Conservation (phyloP, 1,140 invertebrate genomes). For the Caenorhabditis latens region DNA sequence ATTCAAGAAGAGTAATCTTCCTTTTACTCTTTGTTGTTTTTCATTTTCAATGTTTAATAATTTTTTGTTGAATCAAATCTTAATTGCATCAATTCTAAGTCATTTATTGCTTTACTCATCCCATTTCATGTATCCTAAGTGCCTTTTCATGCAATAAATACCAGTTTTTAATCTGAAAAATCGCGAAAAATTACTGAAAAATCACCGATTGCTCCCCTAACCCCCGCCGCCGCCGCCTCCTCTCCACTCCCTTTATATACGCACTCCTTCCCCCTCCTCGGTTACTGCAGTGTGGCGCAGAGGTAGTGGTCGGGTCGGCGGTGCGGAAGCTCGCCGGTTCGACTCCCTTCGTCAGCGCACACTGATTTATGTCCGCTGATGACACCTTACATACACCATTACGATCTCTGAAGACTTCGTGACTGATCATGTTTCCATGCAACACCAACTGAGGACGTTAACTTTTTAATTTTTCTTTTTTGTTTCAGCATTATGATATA, state of each 20-base stretch:
- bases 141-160: conserved; percentile 16
- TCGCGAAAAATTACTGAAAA: neutral
- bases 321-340: neutral
- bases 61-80: neutral
- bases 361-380: conserved; percentile 16
- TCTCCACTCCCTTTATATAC: neutral
- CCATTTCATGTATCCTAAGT: conserved; percentile 18
- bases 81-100: neutral
- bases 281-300: conserved; percentile 3
- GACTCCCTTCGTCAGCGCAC: neutral
- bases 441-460: conserved; percentile 45
- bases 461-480: neutral
- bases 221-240: neutral
- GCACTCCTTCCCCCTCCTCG: neutral
- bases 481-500: too few relatives aligned
- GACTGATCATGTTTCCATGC: conserved; percentile 50
- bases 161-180: neutral
- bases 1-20: conserved; percentile 61
- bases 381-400: conserved; percentile 50
- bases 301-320: neutral
- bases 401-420: conserved; percentile 56
- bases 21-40: neutral
- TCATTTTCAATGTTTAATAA: neutral
- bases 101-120: neutral
- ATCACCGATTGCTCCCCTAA: neutral